Conservation (phyloP, 1,140 invertebrate genomes). For the Trichogramma pretiosum region DNA sequence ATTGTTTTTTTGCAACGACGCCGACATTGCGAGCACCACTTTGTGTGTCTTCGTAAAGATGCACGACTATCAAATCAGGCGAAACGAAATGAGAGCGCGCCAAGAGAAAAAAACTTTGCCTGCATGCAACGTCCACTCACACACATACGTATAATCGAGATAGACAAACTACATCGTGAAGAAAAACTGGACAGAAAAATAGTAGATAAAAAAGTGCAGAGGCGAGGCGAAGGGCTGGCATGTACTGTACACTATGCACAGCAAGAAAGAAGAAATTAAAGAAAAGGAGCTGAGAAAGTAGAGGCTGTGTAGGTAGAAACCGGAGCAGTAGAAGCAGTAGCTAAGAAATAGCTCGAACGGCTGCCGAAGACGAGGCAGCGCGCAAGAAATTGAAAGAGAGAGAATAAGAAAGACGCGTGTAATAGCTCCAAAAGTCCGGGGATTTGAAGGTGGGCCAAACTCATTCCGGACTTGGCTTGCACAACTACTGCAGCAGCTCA, state of each 20-base stretch:
- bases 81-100: not conserved
- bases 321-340: not conserved
- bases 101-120: not conserved
- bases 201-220: not conserved
- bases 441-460: slow-evolving; percentile 33
- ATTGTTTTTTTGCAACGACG: too few relatives aligned
- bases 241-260: too few relatives aligned
- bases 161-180: too few relatives aligned
- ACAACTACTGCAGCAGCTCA: too few relatives aligned
- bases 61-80: too few relatives aligned
- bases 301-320: not conserved
- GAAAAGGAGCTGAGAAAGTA: not conserved
- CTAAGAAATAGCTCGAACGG: not conserved
- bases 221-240: not conserved
- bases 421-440: slow-evolving; percentile 8
- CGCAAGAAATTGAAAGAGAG: slow-evolving; percentile 13
- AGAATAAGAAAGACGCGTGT: not conserved
- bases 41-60: too few relatives aligned
- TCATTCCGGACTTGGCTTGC: slow-evolving; percentile 31
- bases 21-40: too few relatives aligned
- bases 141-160: too few relatives aligned
- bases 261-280: too few relatives aligned
- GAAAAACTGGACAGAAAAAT: too few relatives aligned
- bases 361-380: not conserved
- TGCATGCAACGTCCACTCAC: too few relatives aligned